Evolutionary conservation across 2,888 invertebrate genomes (phyloP).

Genomic region (Drosophila picticornis): DNA sequence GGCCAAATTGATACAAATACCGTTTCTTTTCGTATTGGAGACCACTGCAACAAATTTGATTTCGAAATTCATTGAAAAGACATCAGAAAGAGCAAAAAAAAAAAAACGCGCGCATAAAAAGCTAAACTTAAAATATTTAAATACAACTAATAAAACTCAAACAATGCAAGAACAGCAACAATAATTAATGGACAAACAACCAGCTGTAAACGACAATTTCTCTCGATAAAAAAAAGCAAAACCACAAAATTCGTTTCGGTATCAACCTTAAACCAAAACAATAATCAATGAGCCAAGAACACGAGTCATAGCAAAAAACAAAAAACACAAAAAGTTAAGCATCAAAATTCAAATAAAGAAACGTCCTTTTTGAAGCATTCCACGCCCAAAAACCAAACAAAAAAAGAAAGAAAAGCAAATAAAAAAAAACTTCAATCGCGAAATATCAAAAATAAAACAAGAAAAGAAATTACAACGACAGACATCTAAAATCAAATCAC

Average conservation of each 20-base stretch:
- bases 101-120: constrained; percentile 25
- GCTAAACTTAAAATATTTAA: neutral
- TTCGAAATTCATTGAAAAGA: constrained; percentile 31
- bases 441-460: neutral
- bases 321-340: constrained; percentile 1
- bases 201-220: constrained; percentile 7
- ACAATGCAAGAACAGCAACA: constrained; percentile 40
- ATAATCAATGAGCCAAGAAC: constrained; percentile 35
- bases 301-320: constrained; percentile 35
- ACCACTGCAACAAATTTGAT: constrained; percentile 26
- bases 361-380: constrained; percentile 58
- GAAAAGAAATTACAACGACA: constrained; percentile 21
- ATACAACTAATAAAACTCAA: constrained; percentile 9
- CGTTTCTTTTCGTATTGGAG: constrained; percentile 40
- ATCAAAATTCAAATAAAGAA: constrained; percentile 40
- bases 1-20: constrained; percentile 66
- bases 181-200: constrained; percentile 15
- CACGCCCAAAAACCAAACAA: constrained; percentile 27
- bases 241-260: constrained; percentile 23
- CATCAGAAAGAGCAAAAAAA: constrained; percentile 20
- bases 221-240: constrained; percentile 8
- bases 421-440: constrained; percentile 4
- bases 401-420: constrained; percentile 4
- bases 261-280: constrained; percentile 3
- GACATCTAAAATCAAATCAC: constrained; percentile 3